Conservation (phyloP, 2,888 invertebrate genomes). For the Drosophila siamana region DNA sequence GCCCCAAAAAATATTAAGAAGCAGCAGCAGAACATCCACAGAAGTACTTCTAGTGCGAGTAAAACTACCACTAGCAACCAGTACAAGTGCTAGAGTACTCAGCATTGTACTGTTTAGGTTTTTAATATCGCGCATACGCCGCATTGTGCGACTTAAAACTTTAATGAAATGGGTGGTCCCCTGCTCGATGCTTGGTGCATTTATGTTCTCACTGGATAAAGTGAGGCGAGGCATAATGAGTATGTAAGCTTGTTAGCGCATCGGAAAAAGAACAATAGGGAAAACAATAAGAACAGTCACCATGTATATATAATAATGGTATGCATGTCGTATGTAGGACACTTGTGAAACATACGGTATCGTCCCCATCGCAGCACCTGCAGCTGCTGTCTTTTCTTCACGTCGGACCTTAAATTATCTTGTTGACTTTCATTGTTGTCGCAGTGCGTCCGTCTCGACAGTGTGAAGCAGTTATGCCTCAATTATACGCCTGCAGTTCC, state of each 20-base stretch:
- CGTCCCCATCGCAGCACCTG: slow-evolving; percentile 10
- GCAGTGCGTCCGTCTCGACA: slow-evolving; percentile 31
- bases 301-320: background rate
- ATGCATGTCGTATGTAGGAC: slow-evolving; percentile 27
- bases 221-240: background rate
- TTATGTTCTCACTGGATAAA: slow-evolving; percentile 18
- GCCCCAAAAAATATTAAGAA: slow-evolving; percentile 47
- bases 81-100: background rate
- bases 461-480: slow-evolving; percentile 7
- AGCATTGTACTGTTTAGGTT: slow-evolving; percentile 20
- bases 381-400: slow-evolving; percentile 13
- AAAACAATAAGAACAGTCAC: slow-evolving; percentile 33
- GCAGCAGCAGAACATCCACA: slow-evolving; percentile 14
- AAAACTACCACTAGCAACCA: slow-evolving; percentile 2
- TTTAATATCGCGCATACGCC: slow-evolving; percentile 53
- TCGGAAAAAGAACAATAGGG: slow-evolving; percentile 30
- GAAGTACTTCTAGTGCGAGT: background rate
- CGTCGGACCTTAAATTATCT: slow-evolving; percentile 34
- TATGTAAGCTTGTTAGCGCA: slow-evolving; percentile 58
- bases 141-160: slow-evolving; percentile 49
- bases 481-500: slow-evolving; percentile 6
- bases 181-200: slow-evolving; percentile 10
- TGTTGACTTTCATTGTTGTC: slow-evolving; percentile 26
- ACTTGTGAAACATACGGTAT: slow-evolving; percentile 28
- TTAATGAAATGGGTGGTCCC: slow-evolving; percentile 62